Percentiles rank a stretch among this genome's conserved stretches.
phyloP scores from a whole-genome alignment of 2,888 invertebrate species.

The Dioctria rufipes region DNA sequence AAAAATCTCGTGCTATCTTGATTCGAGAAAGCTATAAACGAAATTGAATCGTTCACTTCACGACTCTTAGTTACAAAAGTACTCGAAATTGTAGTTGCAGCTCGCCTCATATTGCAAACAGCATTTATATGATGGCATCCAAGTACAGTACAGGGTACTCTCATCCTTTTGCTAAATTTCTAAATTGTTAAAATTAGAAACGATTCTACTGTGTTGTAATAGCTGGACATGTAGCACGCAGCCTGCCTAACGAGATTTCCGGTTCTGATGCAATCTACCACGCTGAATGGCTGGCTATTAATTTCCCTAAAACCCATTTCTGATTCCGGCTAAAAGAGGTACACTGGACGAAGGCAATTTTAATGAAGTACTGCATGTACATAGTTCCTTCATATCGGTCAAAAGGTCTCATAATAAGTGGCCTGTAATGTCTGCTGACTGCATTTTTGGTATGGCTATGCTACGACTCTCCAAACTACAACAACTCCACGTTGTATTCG shows the following conservation, averaged over 20 bases:
- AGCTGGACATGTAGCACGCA: constrained; percentile 23
- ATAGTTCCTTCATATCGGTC: constrained; percentile 27
- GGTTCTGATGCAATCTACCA: constrained; percentile 25
- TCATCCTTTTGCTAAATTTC: neutral
- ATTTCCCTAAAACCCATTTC: constrained; percentile 33
- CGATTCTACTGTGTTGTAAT: neutral
- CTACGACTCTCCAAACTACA: constrained; percentile 17
- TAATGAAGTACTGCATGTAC: constrained; percentile 27
- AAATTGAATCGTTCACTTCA: constrained; percentile 18
- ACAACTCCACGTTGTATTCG: too few relatives aligned
- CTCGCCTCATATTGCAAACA: neutral
- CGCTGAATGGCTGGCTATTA: constrained; percentile 28
- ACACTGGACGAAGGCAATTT: neutral
- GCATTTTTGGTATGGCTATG: constrained; percentile 29
- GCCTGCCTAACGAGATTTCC: constrained; percentile 28
- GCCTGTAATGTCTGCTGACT: constrained; percentile 26
- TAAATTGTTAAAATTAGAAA: constrained; percentile 33
- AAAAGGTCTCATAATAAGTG: constrained; percentile 35
- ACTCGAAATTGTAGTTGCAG: constrained; percentile 25
- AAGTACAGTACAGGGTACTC: neutral
- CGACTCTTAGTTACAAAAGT: neutral
- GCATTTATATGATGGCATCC: too few relatives aligned
- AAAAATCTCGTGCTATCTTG: neutral
- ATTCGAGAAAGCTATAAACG: constrained; percentile 20
- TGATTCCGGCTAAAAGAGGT: neutral